Percentiles rank a stretch among this genome's conserved stretches.
phyloP scores from a whole-genome alignment of 2,113 vertebrate species.

The Coregonus clupeaformis region DNA sequence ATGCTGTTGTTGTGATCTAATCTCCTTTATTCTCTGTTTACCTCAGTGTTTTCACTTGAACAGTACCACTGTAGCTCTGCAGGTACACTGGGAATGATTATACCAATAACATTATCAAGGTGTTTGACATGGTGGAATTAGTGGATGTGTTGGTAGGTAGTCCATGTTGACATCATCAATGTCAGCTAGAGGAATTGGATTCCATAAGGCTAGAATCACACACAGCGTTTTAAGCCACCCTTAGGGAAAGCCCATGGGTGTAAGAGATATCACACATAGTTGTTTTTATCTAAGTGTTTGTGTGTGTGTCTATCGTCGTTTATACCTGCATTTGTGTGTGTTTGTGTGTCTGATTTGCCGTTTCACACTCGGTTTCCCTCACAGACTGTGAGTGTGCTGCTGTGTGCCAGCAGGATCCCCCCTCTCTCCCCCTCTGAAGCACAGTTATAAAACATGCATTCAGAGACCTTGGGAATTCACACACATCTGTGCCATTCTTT shows the following conservation, averaged over 20 bases:
- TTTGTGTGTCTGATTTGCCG: background rate
- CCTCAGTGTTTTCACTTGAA: background rate
- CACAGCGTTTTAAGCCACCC: background rate
- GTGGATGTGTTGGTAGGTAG: slow-evolving; percentile 22
- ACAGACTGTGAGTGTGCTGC: background rate
- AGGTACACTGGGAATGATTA: slow-evolving; percentile 19
- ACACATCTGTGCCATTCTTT: slow-evolving; percentile 67
- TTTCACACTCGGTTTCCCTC: background rate
- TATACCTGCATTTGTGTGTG: background rate
- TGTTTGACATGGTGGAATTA: slow-evolving; percentile 31
- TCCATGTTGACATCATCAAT: slow-evolving; percentile 14
- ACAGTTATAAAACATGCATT: slow-evolving; percentile 64
- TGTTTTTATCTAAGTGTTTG: slow-evolving; percentile 1
- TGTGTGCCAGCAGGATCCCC: slow-evolving; percentile 28
- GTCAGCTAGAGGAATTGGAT: slow-evolving; percentile 12
- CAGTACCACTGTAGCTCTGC: too few relatives aligned
- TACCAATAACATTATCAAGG: slow-evolving; percentile 1
- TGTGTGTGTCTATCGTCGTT: background rate
- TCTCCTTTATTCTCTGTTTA: slow-evolving; percentile 10
- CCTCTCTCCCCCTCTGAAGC: slow-evolving; percentile 42
- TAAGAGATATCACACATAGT: background rate
- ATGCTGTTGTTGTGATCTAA: slow-evolving; percentile 39
- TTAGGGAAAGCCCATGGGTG: background rate
- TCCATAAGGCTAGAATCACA: slow-evolving; percentile 15
- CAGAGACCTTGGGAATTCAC: slow-evolving; percentile 70